Evolutionary conservation across 2,888 invertebrate genomes (phyloP).

Genomic region (Latheticus oryzae): DNA sequence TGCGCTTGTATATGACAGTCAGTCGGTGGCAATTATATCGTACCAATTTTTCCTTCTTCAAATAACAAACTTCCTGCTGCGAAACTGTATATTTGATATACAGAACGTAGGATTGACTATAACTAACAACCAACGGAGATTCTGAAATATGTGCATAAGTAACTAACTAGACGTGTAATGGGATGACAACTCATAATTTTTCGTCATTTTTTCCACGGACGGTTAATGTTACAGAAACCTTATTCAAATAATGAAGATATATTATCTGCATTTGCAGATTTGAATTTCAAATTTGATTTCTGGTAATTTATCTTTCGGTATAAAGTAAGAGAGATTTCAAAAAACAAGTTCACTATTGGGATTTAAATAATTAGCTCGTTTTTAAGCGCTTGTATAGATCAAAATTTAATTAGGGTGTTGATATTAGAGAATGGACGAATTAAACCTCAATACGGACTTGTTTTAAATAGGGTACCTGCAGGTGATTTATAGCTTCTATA

Average conservation of each 20-base stretch:
- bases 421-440: no score
- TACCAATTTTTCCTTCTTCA: slow-evolving; percentile 43
- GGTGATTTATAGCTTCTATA: no score
- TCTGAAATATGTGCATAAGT: slow-evolving; percentile 44
- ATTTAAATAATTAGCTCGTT: no score
- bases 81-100: slow-evolving; percentile 46
- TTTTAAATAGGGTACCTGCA: no score
- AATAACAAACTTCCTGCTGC: slow-evolving; percentile 47
- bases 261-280: slow-evolving; percentile 37
- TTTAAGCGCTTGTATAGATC: no score
- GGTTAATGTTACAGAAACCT: slow-evolving; percentile 9
- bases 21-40: slow-evolving; percentile 43
- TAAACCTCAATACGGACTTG: no score
- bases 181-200: slow-evolving; percentile 40
- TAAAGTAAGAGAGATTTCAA: no score
- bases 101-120: slow-evolving; percentile 43
- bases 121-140: slow-evolving; percentile 42
- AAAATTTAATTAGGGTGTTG: no score
- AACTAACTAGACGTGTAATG: slow-evolving; percentile 42
- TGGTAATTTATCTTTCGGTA: slow-evolving; percentile 30
- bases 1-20: slow-evolving; percentile 40
- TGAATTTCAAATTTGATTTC: slow-evolving; percentile 40
- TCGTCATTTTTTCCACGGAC: slow-evolving; percentile 24
- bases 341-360: no score
- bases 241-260: slow-evolving; percentile 34